Base-by-base conservation (phyloP, 2,113 vertebrate genomes). In the Epinephelus lanceolatus region DNA sequence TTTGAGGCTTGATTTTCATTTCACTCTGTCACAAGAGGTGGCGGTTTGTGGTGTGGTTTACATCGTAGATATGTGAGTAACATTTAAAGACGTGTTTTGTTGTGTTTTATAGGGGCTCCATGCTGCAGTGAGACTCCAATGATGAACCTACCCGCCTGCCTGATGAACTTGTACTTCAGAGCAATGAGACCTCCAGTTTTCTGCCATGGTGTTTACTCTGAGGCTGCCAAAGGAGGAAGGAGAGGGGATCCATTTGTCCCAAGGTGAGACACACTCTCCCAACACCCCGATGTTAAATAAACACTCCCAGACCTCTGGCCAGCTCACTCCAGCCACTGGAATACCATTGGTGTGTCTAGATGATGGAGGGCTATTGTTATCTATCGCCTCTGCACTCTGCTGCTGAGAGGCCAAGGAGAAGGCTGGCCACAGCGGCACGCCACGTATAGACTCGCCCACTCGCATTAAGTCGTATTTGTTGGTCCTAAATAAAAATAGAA, bases 401-500 rank as follows among this genome's bases (percentile, higher is more conserved):
- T 88, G 85, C 92, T 72, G 80, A 84, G 88, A 86, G 93, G 89
- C 90, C 88, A 81, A 83, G 78, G 76, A 90, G 85, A 89, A 69
- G 88, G 73, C 76, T 70, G 80, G 78, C 85, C 85, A 81, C 72
- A 66, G 62, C 69, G 37, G 70, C 80, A n/a, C 30, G 80, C 71
- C 86, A 81, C 89, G 88, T 83, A 92, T 87, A 89, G 91, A 77
- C 89, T 93, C 83, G 71, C 92, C 91, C 90, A 89, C 92, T 86
- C 81, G 6, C 78, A 83, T 90, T 84, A 89, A 83, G 81, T 80
- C 81, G 49, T 88, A 90, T 91, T 91, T 87, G 84, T 94, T 90
- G 94, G 81, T 62, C 91, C 93, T 94, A 96, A 96, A 96, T 95
- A 95, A 94, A 96, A 93, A 92, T 92, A 93, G 88, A 80, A 95